Base-by-base conservation (phyloP, 1,140 invertebrate genomes). In the Lepidurus packardi region DNA sequence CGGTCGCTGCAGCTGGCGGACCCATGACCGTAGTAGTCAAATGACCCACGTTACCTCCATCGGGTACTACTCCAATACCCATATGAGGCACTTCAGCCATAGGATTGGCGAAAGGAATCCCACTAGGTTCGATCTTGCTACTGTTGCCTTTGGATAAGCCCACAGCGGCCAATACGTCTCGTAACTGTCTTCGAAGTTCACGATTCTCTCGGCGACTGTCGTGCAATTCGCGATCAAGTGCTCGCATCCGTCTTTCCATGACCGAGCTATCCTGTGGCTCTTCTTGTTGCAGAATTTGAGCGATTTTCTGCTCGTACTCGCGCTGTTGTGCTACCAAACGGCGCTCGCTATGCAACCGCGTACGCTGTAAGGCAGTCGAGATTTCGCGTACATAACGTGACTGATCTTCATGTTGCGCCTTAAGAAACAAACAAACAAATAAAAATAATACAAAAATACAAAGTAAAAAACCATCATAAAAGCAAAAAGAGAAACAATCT, bases 391-490 rank as follows among this genome's bases (percentile, higher is more conserved):
- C 84, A 43, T 86, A 80, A n/a, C 83, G 80, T 10, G 83, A 84
- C 80, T 86, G 85, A 75, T 87, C 86, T 80, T 87, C 86, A 74
- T 84, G 81, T 80, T 86, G 86, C n/a, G 83, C 82, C 86, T 87
- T 75, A 10, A 73, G 25, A 34, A 80, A 43, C 10, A 43, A 47
- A 78, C 8, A 43, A 78, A 13, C 21, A 13, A 11, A 41, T 16
- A 5, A 43, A 78, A 44, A 73, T 24, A 73, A 34, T n/a, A 6
- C n/a, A 44, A 11, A 73, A 73, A 7, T 42, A 41, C 9, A n/a
- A 78, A 65, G 7, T 16, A n/a, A 13, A 65, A 21, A 65, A 65
- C 3, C 21, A 21, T 6, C 5, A 47, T 3, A 10, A 47, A 47
- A 47, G 16, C 16, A 16, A 11, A 10, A 47, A 11, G 10, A 11